Conservation (phyloP, 2,888 invertebrate species). For the Apodemia mormo region DNA sequence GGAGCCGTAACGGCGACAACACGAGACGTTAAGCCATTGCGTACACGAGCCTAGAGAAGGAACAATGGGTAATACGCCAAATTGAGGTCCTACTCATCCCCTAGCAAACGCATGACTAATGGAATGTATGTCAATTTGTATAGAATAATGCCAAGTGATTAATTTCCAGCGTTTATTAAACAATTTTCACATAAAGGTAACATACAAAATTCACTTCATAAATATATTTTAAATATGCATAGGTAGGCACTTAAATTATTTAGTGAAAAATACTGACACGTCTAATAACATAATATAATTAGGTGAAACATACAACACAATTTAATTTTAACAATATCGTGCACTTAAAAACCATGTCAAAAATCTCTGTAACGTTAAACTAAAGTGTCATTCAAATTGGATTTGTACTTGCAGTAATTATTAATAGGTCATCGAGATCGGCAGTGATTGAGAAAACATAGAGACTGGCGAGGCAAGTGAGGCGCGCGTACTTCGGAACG, state of each 20-base stretch:
- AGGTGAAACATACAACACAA: conserved; percentile 79
- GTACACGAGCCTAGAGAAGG: conserved; percentile 1
- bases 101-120: conserved; percentile 21
- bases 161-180: conserved; percentile 79
- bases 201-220: conserved; percentile 73
- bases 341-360: conserved; percentile 70
- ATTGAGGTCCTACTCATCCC: not conserved
- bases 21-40: not conserved
- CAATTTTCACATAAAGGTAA: conserved; percentile 77
- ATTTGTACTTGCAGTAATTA: conserved; percentile 80
- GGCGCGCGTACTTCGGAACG: conserved; percentile 71
- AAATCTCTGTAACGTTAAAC: conserved; percentile 77
- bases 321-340: conserved; percentile 78
- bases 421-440: conserved; percentile 66
- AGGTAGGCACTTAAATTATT: conserved; percentile 69
- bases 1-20: too few relatives aligned
- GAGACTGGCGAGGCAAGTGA: conserved; percentile 78
- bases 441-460: conserved; percentile 77
- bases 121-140: conserved; percentile 46
- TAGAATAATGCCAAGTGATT: conserved; percentile 76
- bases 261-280: conserved; percentile 74
- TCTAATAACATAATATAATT: conserved; percentile 77
- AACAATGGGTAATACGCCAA: not conserved
- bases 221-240: conserved; percentile 71
- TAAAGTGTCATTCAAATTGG: conserved; percentile 79